Evolutionary conservation across 2,888 invertebrate genomes (phyloP).

Genomic region (Drosophila merina): DNA sequence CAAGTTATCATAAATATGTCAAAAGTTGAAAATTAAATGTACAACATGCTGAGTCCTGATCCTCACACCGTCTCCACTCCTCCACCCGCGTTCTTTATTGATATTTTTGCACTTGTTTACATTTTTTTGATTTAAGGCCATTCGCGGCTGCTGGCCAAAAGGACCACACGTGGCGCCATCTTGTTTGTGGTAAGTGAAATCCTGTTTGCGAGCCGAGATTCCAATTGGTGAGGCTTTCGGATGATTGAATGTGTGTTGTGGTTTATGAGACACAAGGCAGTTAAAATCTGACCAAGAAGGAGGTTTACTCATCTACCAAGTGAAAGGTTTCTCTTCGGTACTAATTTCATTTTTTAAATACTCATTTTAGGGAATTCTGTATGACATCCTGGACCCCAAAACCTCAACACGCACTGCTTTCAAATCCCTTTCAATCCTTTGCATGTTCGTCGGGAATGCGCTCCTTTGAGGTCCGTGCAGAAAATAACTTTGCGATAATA

Average conservation of each 20-base stretch:
- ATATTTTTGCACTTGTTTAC: constrained; percentile 80
- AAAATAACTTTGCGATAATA: constrained; percentile 77
- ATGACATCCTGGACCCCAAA: not conserved
- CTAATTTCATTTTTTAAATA: not conserved
- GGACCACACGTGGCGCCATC: constrained; percentile 76
- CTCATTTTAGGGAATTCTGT: not conserved
- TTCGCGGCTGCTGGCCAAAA: constrained; percentile 55
- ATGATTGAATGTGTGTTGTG: constrained; percentile 39
- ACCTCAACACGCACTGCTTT: constrained; percentile 28
- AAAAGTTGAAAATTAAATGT: constrained; percentile 83
- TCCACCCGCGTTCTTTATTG: constrained; percentile 57
- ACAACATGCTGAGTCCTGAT: constrained; percentile 68
- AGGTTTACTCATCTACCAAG: not conserved
- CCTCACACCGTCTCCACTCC: constrained; percentile 15
- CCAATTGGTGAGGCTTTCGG: constrained; percentile 18
- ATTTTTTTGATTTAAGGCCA: constrained; percentile 75
- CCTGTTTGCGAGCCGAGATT: constrained; percentile 34
- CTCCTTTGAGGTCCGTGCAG: constrained; percentile 62
- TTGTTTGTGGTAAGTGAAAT: constrained; percentile 49
- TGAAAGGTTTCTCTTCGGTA: not conserved
- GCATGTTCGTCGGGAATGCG: constrained; percentile 55
- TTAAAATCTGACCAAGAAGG: constrained; percentile 2
- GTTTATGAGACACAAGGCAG: constrained; percentile 32
- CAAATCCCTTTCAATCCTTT: constrained; percentile 18
- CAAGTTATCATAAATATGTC: constrained; percentile 84